Base-by-base conservation (phyloP, 2,888 invertebrate genomes). In the Crematogaster levior region DNA sequence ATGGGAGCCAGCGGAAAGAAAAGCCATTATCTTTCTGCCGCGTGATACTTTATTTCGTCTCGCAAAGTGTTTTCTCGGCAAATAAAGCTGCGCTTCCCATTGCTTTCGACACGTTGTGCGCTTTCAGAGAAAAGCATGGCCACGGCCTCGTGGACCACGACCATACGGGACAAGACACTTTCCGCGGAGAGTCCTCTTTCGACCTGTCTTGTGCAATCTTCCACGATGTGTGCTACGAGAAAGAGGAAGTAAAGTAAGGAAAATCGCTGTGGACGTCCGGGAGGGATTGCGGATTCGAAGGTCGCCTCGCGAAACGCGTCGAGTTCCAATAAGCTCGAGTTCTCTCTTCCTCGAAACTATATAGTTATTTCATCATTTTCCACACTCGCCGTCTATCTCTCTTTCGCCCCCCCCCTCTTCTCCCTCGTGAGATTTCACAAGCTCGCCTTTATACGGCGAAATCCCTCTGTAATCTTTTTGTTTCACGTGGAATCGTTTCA, bases 361-460 rank as follows among this genome's bases (percentile, higher is more conserved):
- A 91, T 91, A 91, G 91, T 91, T 91, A 92, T 92, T 91, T 90
- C 88, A 88, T 91, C 90, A 91, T 91, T 90, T 90, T 91, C 90
- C 86, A 85, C 83, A 81, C 61, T 27, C 56, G 2, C 15, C 48
- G 9, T 1, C 15, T 40, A 3, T 43, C 37, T 15, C 58, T n/a
- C 40, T 34, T 24, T 72, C 34, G 7, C 30, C 12, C 61, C 10
- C 70, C 40, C 21, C 81, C n/a, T 72, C 43, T 46, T 21, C 9
- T 6, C 34, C 1, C 12, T 58, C 53, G 66, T 60, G 72, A 82
- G 60, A 85, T 85, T 74, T 85, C 43, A 73, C 61, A 58, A 73
- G 73, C 53, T 80, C 60, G 24, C 61, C 56, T 58, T 68, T 68
- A 79, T 70, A 56, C 56, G n/a, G 56, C 40, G 34, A 27, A 60